These are phyloP conservation scores for Phalacrocorax carbo DNA, from an alignment of 2,113 vertebrate genomes.

Conservation along the genomic window DNA sequence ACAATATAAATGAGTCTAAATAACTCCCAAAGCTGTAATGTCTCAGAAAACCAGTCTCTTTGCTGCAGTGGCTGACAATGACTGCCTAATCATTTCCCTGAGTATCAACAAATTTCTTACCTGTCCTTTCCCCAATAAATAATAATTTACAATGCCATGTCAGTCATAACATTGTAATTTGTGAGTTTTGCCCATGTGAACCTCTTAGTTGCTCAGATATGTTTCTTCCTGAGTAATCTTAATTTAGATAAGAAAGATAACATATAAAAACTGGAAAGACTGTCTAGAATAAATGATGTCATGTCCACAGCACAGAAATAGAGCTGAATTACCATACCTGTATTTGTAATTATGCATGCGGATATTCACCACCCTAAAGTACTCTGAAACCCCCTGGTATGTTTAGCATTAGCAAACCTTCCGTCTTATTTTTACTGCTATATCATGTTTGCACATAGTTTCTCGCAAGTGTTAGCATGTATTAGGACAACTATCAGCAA, in stretches of 20 bases:
- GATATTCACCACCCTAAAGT: neutral
- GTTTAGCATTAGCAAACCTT: conserved; percentile 61
- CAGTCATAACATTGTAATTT: neutral
- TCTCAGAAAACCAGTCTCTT: neutral
- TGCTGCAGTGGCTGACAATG: neutral
- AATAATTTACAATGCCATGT: neutral
- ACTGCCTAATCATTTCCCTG: neutral
- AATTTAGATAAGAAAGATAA: neutral
- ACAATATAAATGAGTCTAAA: neutral
- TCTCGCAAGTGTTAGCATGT: conserved; percentile 22
- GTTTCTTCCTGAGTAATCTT: neutral
- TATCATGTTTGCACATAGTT: conserved; percentile 15
- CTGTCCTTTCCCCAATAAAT: neutral
- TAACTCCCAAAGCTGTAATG: neutral
- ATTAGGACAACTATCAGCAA: neutral
- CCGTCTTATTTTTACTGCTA: conserved; percentile 40
- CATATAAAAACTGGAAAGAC: neutral
- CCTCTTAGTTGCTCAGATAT: neutral
- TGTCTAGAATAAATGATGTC: neutral
- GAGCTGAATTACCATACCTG: conserved; percentile 6
- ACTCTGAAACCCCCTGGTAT: conserved; percentile 20
- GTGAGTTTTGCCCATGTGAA: neutral
- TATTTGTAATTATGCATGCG: conserved; percentile 36
- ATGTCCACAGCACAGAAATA: neutral
- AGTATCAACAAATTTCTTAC: neutral